Percentiles rank a stretch among this genome's conserved stretches.
Evolutionary conservation across 1,140 invertebrate genomes (phyloP).

Genomic region (Tetramorium parvispinum): DNA sequence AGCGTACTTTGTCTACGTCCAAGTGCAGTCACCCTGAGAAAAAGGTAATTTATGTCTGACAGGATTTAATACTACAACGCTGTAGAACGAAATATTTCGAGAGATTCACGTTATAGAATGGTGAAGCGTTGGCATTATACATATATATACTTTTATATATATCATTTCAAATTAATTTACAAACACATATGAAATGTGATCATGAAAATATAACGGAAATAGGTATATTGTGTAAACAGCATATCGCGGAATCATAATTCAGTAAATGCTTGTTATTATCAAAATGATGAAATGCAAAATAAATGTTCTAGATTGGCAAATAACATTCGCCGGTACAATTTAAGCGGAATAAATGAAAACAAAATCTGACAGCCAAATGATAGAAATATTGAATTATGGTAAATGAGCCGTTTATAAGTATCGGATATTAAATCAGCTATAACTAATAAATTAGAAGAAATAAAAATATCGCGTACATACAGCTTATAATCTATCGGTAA

Average conservation of each 20-base stretch:
- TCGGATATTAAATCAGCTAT: conserved; percentile 32
- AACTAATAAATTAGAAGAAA: neutral
- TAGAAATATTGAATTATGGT: conserved; percentile 25
- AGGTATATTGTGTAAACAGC: neutral
- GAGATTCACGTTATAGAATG: neutral
- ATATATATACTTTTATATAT: neutral
- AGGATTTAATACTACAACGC: conserved; percentile 34
- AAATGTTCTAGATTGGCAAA: conserved; percentile 4
- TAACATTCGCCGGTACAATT: conserved; percentile 28
- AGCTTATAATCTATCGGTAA: neutral
- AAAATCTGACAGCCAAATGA: conserved; percentile 35
- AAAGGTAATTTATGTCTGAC: conserved; percentile 53
- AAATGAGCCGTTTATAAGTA: conserved; percentile 35
- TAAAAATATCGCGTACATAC: neutral
- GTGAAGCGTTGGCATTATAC: neutral
- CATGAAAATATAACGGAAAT: neutral
- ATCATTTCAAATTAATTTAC: neutral
- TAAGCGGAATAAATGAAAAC: conserved; percentile 36
- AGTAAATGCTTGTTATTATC: conserved; percentile 25
- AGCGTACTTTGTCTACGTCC: conserved; percentile 33
- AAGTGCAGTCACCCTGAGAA: conserved; percentile 38
- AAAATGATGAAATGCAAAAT: conserved; percentile 27
- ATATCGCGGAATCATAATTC: conserved; percentile 5
- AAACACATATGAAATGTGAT: neutral
- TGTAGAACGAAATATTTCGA: conserved; percentile 23